Conservation (phyloP, 2,888 invertebrate genomes). For the Dynastes maya region DNA sequence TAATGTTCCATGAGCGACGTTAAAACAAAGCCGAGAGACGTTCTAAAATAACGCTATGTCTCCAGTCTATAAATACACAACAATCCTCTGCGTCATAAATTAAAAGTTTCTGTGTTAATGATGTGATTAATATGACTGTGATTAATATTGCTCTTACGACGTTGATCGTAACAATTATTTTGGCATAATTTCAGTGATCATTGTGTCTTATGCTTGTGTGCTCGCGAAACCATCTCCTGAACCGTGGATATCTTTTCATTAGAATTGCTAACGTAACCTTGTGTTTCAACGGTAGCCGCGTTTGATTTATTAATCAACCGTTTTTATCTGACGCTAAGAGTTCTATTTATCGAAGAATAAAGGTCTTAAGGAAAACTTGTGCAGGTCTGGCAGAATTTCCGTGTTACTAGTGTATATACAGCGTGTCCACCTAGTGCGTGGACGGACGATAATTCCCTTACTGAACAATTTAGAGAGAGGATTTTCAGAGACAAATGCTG, state of each 20-base stretch:
- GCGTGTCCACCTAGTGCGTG: too few species aligned
- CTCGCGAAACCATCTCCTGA: background rate
- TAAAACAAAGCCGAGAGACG: background rate
- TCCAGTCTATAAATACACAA: conserved; percentile 1
- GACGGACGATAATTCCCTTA: too few species aligned
- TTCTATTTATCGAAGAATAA: background rate
- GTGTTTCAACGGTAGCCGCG: conserved; percentile 1
- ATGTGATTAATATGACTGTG: conserved; percentile 4
- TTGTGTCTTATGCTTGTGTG: background rate
- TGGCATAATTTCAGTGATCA: conserved; percentile 2
- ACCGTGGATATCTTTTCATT: background rate
- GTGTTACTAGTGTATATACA: too few species aligned
- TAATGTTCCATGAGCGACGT: background rate
- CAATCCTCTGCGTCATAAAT: conserved; percentile 1
- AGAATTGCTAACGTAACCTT: conserved; percentile 16
- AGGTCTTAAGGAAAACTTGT: background rate
- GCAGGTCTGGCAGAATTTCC: too few species aligned
- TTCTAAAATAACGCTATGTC: background rate
- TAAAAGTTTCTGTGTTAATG: conserved; percentile 3
- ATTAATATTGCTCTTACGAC: background rate
- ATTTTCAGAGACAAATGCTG: too few species aligned
- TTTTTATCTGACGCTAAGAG: background rate
- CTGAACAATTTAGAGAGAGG: too few species aligned
- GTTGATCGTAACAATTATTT: background rate
- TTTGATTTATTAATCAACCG: background rate